These are phyloP conservation scores for Gymnodraco acuticeps DNA, from an alignment of 2,797 vertebrate species.

Conservation along the genomic window DNA sequence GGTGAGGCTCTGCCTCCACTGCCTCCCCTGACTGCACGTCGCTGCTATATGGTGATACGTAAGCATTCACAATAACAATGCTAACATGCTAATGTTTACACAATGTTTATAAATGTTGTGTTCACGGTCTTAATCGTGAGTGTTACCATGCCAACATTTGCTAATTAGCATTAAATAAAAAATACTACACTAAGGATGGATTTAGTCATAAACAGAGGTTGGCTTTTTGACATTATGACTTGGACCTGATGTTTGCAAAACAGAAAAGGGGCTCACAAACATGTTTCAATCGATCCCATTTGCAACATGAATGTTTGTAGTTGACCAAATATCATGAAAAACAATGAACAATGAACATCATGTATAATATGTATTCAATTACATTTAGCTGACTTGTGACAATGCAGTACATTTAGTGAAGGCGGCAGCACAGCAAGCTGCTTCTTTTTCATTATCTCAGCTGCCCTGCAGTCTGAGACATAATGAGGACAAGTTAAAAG, in stretches of 20 bases:
- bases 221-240: no score
- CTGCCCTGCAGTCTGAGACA: slow-evolving; percentile 51
- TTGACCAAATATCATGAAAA: neutral
- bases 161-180: neutral
- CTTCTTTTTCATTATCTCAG: slow-evolving; percentile 29
- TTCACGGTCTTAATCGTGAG: neutral
- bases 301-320: neutral
- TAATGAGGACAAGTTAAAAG: slow-evolving; percentile 61
- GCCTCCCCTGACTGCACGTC: no score
- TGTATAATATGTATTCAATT: slow-evolving; percentile 2
- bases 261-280: neutral
- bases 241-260: neutral
- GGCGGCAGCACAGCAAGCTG: slow-evolving; percentile 23
- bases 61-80: neutral
- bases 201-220: neutral
- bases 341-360: neutral
- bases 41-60: no score
- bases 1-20: no score
- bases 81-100: neutral
- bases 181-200: neutral
- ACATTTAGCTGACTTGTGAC: slow-evolving; percentile 7
- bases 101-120: neutral
- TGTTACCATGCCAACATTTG: neutral
- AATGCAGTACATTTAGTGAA: slow-evolving; percentile 3
- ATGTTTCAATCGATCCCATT: neutral